These are phyloP conservation scores for Peucedramus taeniatus DNA, from an alignment of 2,113 vertebrate species.

Conservation along the genomic window DNA sequence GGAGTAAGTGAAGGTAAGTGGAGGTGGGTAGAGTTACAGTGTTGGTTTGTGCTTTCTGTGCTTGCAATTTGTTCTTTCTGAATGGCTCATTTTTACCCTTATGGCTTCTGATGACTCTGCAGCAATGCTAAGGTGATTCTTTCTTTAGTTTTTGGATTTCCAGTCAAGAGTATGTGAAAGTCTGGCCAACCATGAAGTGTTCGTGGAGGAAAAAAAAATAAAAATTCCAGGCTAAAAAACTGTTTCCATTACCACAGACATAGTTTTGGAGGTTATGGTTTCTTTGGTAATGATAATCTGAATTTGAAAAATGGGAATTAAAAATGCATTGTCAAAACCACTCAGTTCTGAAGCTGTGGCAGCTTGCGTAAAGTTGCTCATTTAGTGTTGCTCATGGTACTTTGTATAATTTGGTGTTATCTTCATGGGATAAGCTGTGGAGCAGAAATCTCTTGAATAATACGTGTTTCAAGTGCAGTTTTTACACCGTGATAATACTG, in stretches of 20 bases:
- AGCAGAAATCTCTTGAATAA: background rate
- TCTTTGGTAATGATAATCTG: background rate
- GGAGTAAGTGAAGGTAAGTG: slow-evolving; percentile 72
- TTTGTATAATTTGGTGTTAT: background rate
- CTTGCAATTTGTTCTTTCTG: background rate
- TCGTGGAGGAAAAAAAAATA: background rate
- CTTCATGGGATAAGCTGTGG: background rate
- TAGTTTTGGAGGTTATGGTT: background rate
- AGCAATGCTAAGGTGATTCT: background rate
- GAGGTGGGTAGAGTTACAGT: background rate
- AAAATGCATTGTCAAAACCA: background rate
- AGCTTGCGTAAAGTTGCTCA: background rate
- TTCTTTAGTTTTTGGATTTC: background rate
- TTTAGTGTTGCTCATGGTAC: background rate
- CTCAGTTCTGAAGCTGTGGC: background rate
- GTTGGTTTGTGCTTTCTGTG: background rate
- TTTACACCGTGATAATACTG: background rate
- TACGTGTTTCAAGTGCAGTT: background rate
- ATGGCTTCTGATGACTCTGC: background rate
- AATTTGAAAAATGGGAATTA: background rate
- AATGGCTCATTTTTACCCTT: background rate
- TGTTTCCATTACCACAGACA: background rate
- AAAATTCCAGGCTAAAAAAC: background rate
- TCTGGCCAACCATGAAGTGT: background rate
- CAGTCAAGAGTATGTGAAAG: background rate